A percentile compares a stretch with the other conserved stretches of the same genome.
These are phyloP conservation scores for Pedionomus torquatus DNA, from an alignment of 2,113 vertebrate species.

Conservation along the genomic window DNA sequence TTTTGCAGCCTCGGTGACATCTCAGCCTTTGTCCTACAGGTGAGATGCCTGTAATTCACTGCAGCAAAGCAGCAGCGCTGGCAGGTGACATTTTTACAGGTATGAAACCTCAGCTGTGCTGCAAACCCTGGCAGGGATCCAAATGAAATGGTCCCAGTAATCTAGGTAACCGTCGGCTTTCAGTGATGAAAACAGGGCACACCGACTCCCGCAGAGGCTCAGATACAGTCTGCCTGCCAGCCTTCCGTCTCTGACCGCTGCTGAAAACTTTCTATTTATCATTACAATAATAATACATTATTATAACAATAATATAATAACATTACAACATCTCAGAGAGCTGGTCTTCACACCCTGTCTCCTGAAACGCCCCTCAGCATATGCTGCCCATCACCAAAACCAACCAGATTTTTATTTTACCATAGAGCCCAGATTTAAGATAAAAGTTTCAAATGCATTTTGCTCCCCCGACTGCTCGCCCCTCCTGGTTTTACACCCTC, in stretches of 20 bases:
- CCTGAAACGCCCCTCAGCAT: background rate
- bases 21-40: background rate
- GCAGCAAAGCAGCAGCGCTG: background rate
- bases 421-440: background rate
- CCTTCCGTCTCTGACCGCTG: background rate
- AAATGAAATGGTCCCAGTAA: background rate
- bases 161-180: too few relatives aligned
- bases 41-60: fast-evolving
- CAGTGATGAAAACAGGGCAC: background rate
- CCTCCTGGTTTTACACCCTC: background rate
- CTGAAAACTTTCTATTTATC: background rate
- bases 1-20: background rate
- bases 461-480: too few relatives aligned
- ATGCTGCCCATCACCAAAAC: background rate
- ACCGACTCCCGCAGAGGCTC: fast-evolving
- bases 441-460: background rate
- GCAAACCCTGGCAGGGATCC: background rate
- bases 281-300: background rate
- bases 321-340: background rate
- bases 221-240: background rate
- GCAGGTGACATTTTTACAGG: background rate
- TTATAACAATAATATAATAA: background rate
- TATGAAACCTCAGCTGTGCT: background rate
- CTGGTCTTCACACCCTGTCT: background rate
- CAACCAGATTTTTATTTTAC: background rate